These are phyloP conservation scores for Drosophila bifasciata DNA, from an alignment of 1,140 invertebrate species.

Conservation along the genomic window DNA sequence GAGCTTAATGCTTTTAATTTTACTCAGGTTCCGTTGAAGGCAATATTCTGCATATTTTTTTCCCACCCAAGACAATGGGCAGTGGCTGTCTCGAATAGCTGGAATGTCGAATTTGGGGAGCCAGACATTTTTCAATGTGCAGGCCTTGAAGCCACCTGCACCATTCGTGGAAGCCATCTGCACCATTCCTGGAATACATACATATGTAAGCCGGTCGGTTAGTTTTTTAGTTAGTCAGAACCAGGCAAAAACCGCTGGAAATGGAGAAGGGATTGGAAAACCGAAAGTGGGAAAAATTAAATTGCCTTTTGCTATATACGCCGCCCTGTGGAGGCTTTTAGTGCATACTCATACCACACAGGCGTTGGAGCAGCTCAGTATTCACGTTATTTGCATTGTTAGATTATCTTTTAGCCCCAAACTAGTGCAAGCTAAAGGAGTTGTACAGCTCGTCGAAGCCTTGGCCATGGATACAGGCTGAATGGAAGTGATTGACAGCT, in stretches of 20 bases:
- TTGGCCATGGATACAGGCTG: too few species aligned
- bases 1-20: constrained; percentile 74
- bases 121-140: too few species aligned
- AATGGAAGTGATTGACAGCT: constrained; percentile 90
- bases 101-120: background rate
- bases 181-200: constrained; percentile 3
- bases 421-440: background rate
- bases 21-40: constrained; percentile 37
- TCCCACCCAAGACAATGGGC: background rate
- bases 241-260: constrained; percentile 29
- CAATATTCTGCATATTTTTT: constrained; percentile 24
- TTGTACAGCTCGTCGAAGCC: too few species aligned
- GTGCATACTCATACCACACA: too few species aligned
- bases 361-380: too few species aligned
- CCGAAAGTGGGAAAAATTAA: background rate
- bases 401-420: too few species aligned
- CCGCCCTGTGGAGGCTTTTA: too few species aligned
- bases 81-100: background rate
- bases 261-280: constrained; percentile 1
- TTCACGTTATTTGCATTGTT: constrained; percentile 14
- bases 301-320: background rate
- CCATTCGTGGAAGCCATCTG: too few species aligned
- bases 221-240: constrained; percentile 29
- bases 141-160: too few species aligned
- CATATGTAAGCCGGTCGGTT: background rate